Conservation (phyloP, 2,113 vertebrate species). For the Laticauda colubrina region DNA sequence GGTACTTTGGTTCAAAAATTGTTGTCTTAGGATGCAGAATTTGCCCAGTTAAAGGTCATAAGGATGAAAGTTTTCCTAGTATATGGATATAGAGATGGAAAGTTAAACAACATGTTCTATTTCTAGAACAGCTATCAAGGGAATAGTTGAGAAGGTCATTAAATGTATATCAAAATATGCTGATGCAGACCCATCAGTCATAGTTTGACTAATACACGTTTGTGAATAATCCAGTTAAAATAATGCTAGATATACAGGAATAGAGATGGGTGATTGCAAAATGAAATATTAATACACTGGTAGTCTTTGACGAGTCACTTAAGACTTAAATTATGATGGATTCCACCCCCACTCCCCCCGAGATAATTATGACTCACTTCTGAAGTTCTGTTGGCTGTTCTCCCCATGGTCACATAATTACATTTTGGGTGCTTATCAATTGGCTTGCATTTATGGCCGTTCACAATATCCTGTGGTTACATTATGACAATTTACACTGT, state of each 20-base stretch:
- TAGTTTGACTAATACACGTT: background rate
- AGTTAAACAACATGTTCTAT: background rate
- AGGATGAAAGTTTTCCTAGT: background rate
- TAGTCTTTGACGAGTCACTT: background rate
- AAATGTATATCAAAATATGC: background rate
- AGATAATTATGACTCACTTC: background rate
- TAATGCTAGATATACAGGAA: background rate
- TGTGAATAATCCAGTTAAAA: background rate
- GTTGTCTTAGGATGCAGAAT: background rate
- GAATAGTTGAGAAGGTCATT: background rate
- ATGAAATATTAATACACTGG: background rate
- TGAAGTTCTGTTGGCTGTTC: background rate
- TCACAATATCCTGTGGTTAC: background rate
- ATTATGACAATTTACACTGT: background rate
- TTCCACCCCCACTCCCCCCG: background rate
- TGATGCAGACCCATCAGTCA: background rate
- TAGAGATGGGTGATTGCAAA: background rate
- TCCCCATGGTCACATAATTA: background rate
- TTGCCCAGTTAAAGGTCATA: background rate
- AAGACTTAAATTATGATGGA: background rate
- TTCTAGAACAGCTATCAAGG: background rate
- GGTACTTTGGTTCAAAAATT: background rate
- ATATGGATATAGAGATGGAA: background rate
- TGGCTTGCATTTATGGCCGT: background rate
- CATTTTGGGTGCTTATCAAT: background rate